These are phyloP conservation scores for Epinephelus awoara DNA, from an alignment of 2,797 vertebrate genomes.

Conservation along the genomic window DNA sequence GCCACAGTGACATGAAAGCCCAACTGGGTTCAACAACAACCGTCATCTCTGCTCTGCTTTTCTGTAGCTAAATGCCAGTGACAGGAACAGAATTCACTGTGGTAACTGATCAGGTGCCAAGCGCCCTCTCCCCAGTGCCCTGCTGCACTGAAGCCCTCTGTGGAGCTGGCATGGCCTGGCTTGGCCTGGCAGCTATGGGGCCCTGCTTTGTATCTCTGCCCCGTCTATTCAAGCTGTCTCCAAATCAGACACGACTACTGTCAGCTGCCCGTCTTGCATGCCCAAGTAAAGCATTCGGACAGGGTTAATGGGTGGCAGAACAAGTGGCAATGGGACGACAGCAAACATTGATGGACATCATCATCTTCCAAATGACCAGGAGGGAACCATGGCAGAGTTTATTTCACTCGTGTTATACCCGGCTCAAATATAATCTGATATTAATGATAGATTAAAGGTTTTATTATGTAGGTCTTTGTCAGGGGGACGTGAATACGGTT, in stretches of 20 bases:
- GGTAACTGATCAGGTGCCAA: slow-evolving; percentile 82
- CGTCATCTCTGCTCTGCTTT: slow-evolving; percentile 73
- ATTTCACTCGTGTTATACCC: slow-evolving; percentile 14
- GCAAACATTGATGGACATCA: slow-evolving; percentile 33
- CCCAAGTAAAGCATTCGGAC: slow-evolving; percentile 32
- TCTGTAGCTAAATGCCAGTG: slow-evolving; percentile 76
- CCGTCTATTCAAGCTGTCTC: slow-evolving; percentile 66
- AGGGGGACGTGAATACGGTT: slow-evolving; percentile 28
- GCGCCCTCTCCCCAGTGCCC: slow-evolving; percentile 68
- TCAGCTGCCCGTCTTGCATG: slow-evolving; percentile 44
- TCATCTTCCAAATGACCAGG: slow-evolving; percentile 25
- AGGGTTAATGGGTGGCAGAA: slow-evolving; percentile 8
- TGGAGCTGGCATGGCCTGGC: slow-evolving; percentile 65
- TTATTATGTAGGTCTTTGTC: slow-evolving; percentile 49
- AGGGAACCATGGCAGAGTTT: not conserved
- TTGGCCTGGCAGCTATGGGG: slow-evolving; percentile 58
- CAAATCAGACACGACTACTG: slow-evolving; percentile 56
- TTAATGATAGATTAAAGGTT: slow-evolving; percentile 29
- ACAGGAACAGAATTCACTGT: slow-evolving; percentile 80
- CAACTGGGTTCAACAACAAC: slow-evolving; percentile 69
- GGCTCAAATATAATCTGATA: slow-evolving; percentile 37
- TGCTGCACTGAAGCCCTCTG: slow-evolving; percentile 66
- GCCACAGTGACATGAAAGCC: slow-evolving; percentile 69
- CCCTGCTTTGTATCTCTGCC: slow-evolving; percentile 65
- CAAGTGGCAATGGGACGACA: slow-evolving; percentile 27